Base-by-base conservation (phyloP, 2,113 vertebrate species). In the Mastomys natalensis region DNA sequence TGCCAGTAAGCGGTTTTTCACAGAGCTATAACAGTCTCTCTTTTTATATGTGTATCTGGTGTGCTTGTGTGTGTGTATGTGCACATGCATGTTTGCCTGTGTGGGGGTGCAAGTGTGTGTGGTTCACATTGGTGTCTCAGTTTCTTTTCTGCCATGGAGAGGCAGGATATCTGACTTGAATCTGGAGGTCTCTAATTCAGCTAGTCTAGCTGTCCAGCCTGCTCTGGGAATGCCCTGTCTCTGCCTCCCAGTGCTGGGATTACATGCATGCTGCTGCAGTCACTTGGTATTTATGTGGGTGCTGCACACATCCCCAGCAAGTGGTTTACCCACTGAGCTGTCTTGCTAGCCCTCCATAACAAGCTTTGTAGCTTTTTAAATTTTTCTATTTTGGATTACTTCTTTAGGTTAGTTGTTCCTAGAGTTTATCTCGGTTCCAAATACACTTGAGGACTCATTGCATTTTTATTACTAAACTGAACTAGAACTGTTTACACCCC, bases 391-490 rank as follows among this genome's bases (percentile, higher is more conserved):
- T 93, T 90, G 40, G 51, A 84, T 78, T 87, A 51, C 91, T 89
- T 95, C 60, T 87, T 92, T 66, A 73, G 12, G n/a, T 48, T 40
- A 90, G 68, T 51, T 94, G 82, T 96, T 66, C 2, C 0, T 87
- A 74, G 87, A 62, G 86, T 94, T 95, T 93, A 22, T 80, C 87
- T 10, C 60, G 58, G 55, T 22, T 74, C 31, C 48, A 73, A 95
- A 87, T 9, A 70, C 37, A 26, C 62, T 76, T 72, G 13, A 89
- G 53, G 64, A 21, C 58, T 55, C 34, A 64, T 74, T 43, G 40
- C 53, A 19, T 48, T 91, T 95, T 48, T 37, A 73, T 95, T 68
- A 95, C 90, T 89, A 82, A 93, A 74, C 87, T 88, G 73, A 31
- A 74, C 48, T 84, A 16, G 90, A 73, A 92, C 66, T 89, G 16